These are phyloP conservation scores for Amblyjoppa fuscipennis DNA, from an alignment of 2,888 invertebrate species.

Conservation along the genomic window DNA sequence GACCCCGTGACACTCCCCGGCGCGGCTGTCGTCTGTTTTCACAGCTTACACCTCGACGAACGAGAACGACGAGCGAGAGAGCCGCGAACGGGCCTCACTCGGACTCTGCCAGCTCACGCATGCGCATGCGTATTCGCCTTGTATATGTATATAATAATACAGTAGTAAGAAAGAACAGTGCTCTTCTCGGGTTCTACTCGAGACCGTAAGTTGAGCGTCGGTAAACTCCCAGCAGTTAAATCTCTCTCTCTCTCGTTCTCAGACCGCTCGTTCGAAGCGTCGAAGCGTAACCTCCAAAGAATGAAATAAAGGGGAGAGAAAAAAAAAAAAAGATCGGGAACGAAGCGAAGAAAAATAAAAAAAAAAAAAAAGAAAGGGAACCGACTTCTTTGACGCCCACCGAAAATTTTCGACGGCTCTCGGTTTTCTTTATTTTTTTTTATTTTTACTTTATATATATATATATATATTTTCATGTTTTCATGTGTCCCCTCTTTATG, in stretches of 20 bases:
- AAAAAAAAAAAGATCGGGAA: slow-evolving; percentile 24
- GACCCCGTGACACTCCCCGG: slow-evolving; percentile 51
- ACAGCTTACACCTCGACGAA: slow-evolving; percentile 66
- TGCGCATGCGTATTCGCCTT: neutral
- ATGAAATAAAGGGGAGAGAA: slow-evolving; percentile 39
- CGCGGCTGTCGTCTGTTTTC: slow-evolving; percentile 66
- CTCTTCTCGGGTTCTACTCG: slow-evolving; percentile 59
- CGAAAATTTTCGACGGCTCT: slow-evolving; percentile 55
- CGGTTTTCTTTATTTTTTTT: slow-evolving; percentile 11
- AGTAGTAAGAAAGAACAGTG: slow-evolving; percentile 23
- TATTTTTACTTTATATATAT: neutral
- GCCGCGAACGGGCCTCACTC: slow-evolving; percentile 17
- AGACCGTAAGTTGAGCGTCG: slow-evolving; percentile 37
- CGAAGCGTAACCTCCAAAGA: slow-evolving; percentile 64
- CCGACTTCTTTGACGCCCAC: slow-evolving; percentile 55
- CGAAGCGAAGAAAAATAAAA: slow-evolving; percentile 35
- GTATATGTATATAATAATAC: slow-evolving; percentile 6
- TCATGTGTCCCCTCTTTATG: neutral
- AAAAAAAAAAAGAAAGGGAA: slow-evolving; percentile 25
- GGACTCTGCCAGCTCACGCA: neutral
- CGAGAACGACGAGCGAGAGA: slow-evolving; percentile 43
- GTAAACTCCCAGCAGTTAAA: slow-evolving; percentile 70
- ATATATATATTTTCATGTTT: neutral
- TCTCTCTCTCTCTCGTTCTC: slow-evolving; percentile 70
- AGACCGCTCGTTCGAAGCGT: slow-evolving; percentile 59